Conservation (phyloP, 2,113 vertebrate genomes). For the Martes martes region DNA sequence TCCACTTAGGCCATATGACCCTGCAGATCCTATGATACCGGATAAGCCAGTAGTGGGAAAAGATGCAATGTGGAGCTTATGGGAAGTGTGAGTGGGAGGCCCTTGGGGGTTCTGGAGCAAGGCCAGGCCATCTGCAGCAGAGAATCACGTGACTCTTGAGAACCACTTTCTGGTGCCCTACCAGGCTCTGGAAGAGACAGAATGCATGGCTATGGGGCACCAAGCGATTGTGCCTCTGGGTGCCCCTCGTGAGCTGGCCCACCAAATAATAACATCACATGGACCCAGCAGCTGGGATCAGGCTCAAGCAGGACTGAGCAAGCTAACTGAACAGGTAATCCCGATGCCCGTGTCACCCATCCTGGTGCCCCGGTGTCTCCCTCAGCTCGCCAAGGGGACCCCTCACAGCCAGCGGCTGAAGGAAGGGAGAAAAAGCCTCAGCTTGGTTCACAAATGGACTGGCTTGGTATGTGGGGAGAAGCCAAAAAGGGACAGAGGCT, state of each 20-base stretch:
- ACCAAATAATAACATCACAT: conserved; percentile 16
- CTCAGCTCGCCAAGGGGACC: background rate
- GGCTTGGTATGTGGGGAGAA: background rate
- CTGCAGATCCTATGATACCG: background rate
- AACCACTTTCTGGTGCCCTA: background rate
- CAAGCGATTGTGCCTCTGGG: background rate
- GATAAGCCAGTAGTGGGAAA: background rate
- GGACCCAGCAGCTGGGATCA: background rate
- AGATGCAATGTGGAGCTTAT: background rate
- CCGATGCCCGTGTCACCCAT: background rate
- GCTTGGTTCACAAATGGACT: background rate
- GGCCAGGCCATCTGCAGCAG: conserved; percentile 30
- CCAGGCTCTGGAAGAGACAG: background rate
- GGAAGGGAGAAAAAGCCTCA: background rate
- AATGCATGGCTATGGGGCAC: background rate
- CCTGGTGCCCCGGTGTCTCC: background rate
- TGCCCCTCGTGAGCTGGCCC: background rate
- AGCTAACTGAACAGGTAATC: background rate
- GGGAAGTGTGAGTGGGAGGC: background rate
- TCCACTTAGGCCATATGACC: background rate
- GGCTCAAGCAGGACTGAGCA: background rate
- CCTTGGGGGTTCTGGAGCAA: background rate
- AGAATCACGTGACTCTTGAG: background rate
- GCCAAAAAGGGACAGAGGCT: background rate
- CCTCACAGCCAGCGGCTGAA: background rate